Conservation (phyloP, 2,888 invertebrate species). For the Eulithis prunata region DNA sequence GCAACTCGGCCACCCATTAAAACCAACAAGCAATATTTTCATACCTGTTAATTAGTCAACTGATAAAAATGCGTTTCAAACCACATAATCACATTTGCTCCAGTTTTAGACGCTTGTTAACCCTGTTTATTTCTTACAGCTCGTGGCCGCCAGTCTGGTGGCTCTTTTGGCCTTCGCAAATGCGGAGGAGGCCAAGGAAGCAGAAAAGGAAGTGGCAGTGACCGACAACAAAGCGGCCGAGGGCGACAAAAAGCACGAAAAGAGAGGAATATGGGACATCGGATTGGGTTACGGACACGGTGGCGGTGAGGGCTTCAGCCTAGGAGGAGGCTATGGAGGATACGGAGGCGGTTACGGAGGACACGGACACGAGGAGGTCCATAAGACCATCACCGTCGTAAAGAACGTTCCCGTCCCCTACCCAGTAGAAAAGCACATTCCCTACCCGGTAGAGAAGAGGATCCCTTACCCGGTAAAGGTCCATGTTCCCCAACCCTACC, state of each 20-base stretch:
- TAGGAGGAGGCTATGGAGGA: constrained; percentile 55
- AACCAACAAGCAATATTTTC: constrained; percentile 50
- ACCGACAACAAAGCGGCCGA: constrained; percentile 81
- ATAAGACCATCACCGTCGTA: constrained; percentile 89
- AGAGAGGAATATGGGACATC: constrained; percentile 87
- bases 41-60: constrained; percentile 61
- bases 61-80: constrained; percentile 55
- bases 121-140: constrained; percentile 61
- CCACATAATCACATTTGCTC: constrained; percentile 48
- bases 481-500: constrained; percentile 88
- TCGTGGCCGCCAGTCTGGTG: constrained; percentile 86
- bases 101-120: constrained; percentile 42
- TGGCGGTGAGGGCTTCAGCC: constrained; percentile 50
- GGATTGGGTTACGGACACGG: constrained; percentile 79
- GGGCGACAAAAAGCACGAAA: constrained; percentile 89
- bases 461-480: constrained; percentile 86
- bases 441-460: constrained; percentile 87
- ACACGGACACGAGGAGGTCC: constrained; percentile 80
- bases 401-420: constrained; percentile 89
- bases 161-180: constrained; percentile 84
- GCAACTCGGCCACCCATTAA: constrained; percentile 59
- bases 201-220: constrained; percentile 84
- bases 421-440: constrained; percentile 89
- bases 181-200: constrained; percentile 84
- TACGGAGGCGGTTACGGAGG: constrained; percentile 55